A percentile compares a stretch with the other conserved stretches of the same genome.
Conservation (phyloP, 53 echinoderm and acorn worm genomes). For the Paracentrotus lividus region DNA sequence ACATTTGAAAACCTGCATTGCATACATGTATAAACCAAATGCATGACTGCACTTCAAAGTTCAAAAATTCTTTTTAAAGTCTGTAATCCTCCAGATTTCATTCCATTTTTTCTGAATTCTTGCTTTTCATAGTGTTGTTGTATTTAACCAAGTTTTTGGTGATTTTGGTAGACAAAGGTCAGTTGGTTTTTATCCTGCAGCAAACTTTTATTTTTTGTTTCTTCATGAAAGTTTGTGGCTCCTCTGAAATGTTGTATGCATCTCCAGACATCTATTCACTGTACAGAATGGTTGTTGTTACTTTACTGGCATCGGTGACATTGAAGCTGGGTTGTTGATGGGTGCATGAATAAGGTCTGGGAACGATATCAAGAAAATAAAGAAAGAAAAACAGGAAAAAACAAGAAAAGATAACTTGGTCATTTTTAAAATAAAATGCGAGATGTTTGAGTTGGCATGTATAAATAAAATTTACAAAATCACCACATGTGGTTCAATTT, state of each 20-base stretch:
- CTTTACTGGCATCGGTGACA: constrained; percentile 6
- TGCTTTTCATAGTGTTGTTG: not conserved
- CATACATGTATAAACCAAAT: no score
- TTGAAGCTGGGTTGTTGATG: not conserved
- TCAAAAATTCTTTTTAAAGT: constrained; percentile 10
- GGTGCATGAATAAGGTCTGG: not conserved
- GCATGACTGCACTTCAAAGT: not conserved
- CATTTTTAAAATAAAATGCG: no score
- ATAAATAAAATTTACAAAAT: no score
- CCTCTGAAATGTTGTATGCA: not conserved
- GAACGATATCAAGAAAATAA: not conserved
- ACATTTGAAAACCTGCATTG: constrained; percentile 25
- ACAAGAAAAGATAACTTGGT: no score
- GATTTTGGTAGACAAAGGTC: not conserved
- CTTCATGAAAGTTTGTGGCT: not conserved
- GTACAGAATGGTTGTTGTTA: not conserved
- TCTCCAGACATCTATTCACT: not conserved
- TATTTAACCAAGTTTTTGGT: not conserved
- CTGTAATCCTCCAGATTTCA: not conserved
- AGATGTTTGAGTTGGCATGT: no score
- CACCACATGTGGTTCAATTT: no score
- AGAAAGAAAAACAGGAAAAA: not conserved
- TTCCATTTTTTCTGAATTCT: not conserved
- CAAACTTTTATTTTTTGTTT: constrained; percentile 20
- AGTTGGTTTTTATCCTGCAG: not conserved